Evolutionary conservation across 2,113 vertebrate genomes (phyloP), one percentile per base, ranked within the genome.

Genomic region (Numida meleagris): DNA sequence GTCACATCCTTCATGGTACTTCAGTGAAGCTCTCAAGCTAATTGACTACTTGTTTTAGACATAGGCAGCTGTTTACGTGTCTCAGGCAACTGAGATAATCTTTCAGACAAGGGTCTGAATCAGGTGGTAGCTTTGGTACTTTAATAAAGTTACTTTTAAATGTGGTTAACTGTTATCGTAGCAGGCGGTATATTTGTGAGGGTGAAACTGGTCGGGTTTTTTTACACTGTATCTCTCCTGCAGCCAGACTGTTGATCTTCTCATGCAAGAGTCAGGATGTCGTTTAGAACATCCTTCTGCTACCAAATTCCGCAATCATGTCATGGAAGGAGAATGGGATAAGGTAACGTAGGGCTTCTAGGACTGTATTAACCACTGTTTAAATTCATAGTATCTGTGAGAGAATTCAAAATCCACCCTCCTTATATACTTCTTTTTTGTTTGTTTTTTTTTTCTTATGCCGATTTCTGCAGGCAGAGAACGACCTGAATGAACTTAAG

Each of bases 201-300:
- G 94, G 95, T 95, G 59, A 96, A 96, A 96, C 94, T 96, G 97
- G 98, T 94, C 97, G 45, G 97, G 95, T 97, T 98, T 97, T 98
- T 98, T 98, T 97, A 98, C 98, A 97, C 96, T 98, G 97, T 98
- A 96, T 98, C 98, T 98, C 97, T 98, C 97, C 98, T 98, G 97
- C 98, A 99, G 99, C 99, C 99, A 99, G 98, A 99, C 99, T 95
- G 99, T 99, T 98, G 99, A 99, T 98, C 98, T 99, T 98, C 98
- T 99, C 97, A 99, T 99, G 99, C 99, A 99, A 99, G 99, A 99
- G 96, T 99, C 99, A 85, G 99, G 99, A 98, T 99, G 99, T 98
- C 98, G 99, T 98, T 98, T 99, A 98, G 99, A 99, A 98, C 99
- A 99, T 98, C 98, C 99, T 90, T 99, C 99, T 97, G 99, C 99